Base-by-base conservation (phyloP, 2,113 vertebrate genomes). In the Microcebus murinus region DNA sequence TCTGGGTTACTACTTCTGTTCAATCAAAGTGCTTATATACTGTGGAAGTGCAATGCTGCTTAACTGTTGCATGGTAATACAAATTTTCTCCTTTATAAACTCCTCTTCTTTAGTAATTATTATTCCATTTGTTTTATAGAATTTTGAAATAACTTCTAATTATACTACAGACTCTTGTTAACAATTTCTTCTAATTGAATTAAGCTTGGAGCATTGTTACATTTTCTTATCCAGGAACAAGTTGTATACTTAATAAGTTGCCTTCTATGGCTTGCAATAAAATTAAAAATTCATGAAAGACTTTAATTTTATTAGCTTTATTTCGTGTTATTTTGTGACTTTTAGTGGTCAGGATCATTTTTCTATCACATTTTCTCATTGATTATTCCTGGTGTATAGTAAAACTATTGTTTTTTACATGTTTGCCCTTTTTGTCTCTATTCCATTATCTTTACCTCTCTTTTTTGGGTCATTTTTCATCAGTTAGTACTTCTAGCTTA, bases 111-210 rank as follows among this genome's bases (percentile, higher is more conserved):
- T 21, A 71, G 48, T 25, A 21, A 3, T 21, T 45, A 23, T 77
- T 52, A 4, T 36, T 25, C 36, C 13, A 14, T 27, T 68, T 83
- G 67, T 87, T 95, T 81, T 65, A 31, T 5, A 20, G 18, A 45
- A 86, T 83, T 83, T 79, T 59, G 20, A 86, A 94, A 55, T 87
- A 10, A 84, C 48, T 92, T 82, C 52, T 52, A 68, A 85, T 68
- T 18, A 63, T 74, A 25, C 81, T 90, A 70, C 0, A 50, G 74
- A 82, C 36, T 70, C 52, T 55, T 90, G n/a, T 45, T 84, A 84
- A 79, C 13, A 59, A 17, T 65, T 88, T 91, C 67, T 93, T 71
- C 29, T 55, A 81, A 42, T 48, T 71, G 68, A 45, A 55, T 81
- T 92, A 94, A 87, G 57, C 55, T 57, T 90, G 50, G 76, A 86